These are phyloP conservation scores for Neopelma chrysocephalum DNA, from an alignment of 2,797 vertebrate species.

Conservation along the genomic window DNA sequence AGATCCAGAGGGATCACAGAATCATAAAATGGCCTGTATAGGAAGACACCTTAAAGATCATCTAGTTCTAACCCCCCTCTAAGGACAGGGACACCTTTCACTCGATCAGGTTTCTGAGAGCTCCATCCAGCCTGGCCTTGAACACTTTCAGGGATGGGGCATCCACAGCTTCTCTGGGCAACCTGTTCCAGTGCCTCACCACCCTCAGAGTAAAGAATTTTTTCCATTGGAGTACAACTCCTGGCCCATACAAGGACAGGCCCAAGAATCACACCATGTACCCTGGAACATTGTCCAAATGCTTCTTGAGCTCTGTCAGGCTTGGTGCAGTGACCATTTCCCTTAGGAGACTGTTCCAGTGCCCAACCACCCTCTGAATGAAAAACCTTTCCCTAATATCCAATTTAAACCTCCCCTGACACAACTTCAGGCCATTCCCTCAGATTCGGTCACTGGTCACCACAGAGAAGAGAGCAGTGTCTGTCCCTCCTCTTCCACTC, in stretches of 20 bases:
- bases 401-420: not conserved
- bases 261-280: fast-evolving
- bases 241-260: not conserved
- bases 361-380: not conserved
- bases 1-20: not conserved
- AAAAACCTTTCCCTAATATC: not conserved
- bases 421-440: not conserved
- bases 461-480: not conserved
- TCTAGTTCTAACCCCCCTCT: not conserved
- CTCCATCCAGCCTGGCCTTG: not conserved
- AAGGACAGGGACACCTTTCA: not conserved
- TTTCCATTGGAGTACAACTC: not conserved
- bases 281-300: not conserved
- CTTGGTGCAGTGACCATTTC: not conserved
- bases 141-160: not conserved
- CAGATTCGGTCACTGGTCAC: fast-evolving
- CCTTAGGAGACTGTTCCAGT: not conserved
- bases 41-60: not conserved
- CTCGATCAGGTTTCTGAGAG: not conserved
- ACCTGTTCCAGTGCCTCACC: not conserved
- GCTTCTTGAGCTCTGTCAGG: not conserved
- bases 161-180: not conserved
- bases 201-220: not conserved
- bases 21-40: not conserved
- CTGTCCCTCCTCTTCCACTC: not conserved